Evolutionary conservation across 2,113 vertebrate species (phyloP).

Genomic region (Rhabdomys dilectus): DNA sequence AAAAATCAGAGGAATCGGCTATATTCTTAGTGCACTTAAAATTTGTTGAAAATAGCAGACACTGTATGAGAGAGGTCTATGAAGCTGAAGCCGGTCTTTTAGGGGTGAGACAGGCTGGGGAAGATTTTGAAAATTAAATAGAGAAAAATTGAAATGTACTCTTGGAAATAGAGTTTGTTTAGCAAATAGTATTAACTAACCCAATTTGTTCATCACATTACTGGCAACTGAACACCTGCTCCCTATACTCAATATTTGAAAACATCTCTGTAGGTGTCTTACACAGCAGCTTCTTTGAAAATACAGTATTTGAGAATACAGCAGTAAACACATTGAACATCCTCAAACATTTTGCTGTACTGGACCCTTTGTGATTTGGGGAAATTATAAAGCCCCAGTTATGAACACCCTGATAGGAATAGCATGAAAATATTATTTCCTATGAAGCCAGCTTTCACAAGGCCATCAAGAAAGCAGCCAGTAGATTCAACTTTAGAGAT

Average conservation of each 20-base stretch:
- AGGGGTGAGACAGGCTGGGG: not conserved
- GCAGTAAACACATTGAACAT: constrained; percentile 19
- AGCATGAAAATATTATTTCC: not conserved
- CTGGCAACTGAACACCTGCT: constrained; percentile 48
- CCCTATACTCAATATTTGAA: not conserved
- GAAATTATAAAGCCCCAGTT: constrained; percentile 5
- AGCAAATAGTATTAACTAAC: not conserved
- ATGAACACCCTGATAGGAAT: not conserved
- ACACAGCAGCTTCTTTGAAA: not conserved
- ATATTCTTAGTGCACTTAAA: not conserved
- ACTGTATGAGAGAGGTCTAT: not conserved
- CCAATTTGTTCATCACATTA: not conserved
- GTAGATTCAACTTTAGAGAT: not conserved
- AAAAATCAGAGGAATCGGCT: not conserved
- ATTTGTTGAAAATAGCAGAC: not conserved
- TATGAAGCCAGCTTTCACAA: not conserved
- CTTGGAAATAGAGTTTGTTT: not conserved
- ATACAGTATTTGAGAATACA: constrained; percentile 23
- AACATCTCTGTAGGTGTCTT: constrained; percentile 21
- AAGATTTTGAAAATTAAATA: constrained; percentile 54
- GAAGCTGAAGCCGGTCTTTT: not conserved
- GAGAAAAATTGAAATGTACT: constrained; percentile 30
- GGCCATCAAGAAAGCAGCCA: not conserved
- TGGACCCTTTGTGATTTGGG: not conserved
- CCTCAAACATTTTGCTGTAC: not conserved